Base-by-base conservation (phyloP, 2,113 vertebrate species). In the Clarias batrachus region DNA sequence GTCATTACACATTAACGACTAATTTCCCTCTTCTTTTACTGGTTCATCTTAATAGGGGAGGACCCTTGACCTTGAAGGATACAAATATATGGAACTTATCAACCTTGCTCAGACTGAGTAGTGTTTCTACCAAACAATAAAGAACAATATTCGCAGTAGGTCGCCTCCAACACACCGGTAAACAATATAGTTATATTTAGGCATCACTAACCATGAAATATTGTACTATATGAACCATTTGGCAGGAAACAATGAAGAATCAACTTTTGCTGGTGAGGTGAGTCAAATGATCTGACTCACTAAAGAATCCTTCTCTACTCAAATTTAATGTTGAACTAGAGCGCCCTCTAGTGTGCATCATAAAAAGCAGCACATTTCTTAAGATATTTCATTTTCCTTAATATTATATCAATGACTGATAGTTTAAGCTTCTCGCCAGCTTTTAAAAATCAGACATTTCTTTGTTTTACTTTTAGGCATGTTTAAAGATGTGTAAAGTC, bases 311-410 rank as follows among this genome's bases (percentile, higher is more conserved):
- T 13, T 13, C 21, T 3, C 21, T 25, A 5, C 10, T 27, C 23
- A 54, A 74, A 76, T 54, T 4, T 48, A 30, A 30, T 65, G 10
- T 54, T 63, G 6, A 17, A 14, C 14, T 37, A 57, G 9, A 37
- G 13, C 76, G 16, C 33, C 73, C 62, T 83, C 84, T 86, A 68
- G 84, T 88, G 87, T 70, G 57, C 70, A 65, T 21, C 27, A 16
- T 25, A n/a, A 77, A 81, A 63, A 3, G 56, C 48, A 65, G 4
- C n/a, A 60, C 14, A 56, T 27, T 57, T 54, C 14, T 17, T 17
- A 17, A 2, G 3, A 27, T 27, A 12, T 16, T 21, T 17, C 27
- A 12, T 16, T 21, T 17, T 37, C 6, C 7, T 71, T 33, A 33
- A 33, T 70, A 19, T 65, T 65, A 65, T 12, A 65, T 37, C 30